phyloP scores from a whole-genome alignment of 2,797 vertebrate genomes.

The Cuniculus paca region DNA sequence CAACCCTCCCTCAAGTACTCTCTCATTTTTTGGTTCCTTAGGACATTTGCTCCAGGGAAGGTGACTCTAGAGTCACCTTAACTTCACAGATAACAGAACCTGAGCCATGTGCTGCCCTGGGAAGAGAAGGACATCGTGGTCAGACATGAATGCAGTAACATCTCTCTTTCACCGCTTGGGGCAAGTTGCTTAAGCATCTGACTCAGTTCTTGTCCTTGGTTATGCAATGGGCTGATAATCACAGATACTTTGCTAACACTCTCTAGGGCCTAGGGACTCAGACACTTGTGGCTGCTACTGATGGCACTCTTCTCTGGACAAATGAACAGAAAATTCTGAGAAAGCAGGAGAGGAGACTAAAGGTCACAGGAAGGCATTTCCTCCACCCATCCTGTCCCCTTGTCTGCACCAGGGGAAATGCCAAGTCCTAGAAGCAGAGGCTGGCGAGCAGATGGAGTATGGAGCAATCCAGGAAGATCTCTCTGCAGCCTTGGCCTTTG shows the following conservation, averaged over 20 bases:
- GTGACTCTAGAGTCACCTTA: neutral
- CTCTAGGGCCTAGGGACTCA: neutral
- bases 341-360: neutral
- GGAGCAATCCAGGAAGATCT: neutral
- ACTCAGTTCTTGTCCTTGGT: neutral
- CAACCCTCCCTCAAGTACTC: neutral
- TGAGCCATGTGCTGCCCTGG: neutral
- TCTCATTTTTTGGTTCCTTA: constrained; percentile 5
- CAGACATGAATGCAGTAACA: neutral
- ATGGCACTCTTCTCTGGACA: neutral
- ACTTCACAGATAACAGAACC: neutral
- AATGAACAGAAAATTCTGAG: constrained; percentile 19
- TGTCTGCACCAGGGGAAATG: neutral
- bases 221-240: neutral
- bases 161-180: neutral
- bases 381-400: neutral
- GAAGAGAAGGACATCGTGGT: neutral
- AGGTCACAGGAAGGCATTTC: neutral
- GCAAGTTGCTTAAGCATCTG: neutral
- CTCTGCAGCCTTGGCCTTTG: neutral
- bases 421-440: neutral
- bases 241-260: neutral
- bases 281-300: neutral
- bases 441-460: neutral
- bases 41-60: neutral